A percentile compares a stretch with the other conserved stretches of the same genome.
Evolutionary conservation across 2,888 invertebrate species (phyloP).

Genomic region (Erebia aethiops): DNA sequence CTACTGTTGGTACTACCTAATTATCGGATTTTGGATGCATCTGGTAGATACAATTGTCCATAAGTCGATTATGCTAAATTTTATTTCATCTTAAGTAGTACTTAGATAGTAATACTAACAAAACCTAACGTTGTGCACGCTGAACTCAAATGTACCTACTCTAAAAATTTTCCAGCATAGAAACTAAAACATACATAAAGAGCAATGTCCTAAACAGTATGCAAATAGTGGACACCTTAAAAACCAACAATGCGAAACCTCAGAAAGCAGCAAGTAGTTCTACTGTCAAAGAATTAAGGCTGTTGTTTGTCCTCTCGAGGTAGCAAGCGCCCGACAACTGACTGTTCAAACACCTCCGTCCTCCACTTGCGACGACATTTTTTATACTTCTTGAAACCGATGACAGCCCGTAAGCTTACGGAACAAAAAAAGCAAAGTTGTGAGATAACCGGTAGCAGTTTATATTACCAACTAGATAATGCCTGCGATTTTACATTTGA

Average conservation of each 20-base stretch:
- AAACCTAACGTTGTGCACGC: background rate
- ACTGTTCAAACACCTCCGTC: constrained; percentile 62
- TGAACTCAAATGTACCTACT: background rate
- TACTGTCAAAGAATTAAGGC: constrained; percentile 60
- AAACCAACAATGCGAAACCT: constrained; percentile 65
- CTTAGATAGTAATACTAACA: too few species aligned
- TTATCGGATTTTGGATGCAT: too few species aligned
- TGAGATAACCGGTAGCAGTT: constrained; percentile 28
- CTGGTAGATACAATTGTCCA: too few species aligned
- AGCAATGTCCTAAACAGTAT: constrained; percentile 11
- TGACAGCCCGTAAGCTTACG: constrained; percentile 45
- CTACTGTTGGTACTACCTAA: too few species aligned
- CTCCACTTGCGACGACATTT: constrained; percentile 61
- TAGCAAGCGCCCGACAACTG: constrained; percentile 73
- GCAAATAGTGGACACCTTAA: constrained; percentile 30
- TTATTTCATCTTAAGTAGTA: too few species aligned
- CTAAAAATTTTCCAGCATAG: background rate
- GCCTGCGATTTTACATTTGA: background rate
- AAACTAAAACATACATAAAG: background rate
- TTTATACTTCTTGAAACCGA: constrained; percentile 58
- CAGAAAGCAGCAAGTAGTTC: constrained; percentile 49
- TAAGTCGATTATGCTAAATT: too few species aligned
- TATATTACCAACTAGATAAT: constrained; percentile 14
- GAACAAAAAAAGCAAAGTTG: constrained; percentile 35
- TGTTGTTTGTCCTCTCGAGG: constrained; percentile 57